Evolutionary conservation across 2,113 vertebrate species (phyloP).

Genomic region (Myocastor coypus): DNA sequence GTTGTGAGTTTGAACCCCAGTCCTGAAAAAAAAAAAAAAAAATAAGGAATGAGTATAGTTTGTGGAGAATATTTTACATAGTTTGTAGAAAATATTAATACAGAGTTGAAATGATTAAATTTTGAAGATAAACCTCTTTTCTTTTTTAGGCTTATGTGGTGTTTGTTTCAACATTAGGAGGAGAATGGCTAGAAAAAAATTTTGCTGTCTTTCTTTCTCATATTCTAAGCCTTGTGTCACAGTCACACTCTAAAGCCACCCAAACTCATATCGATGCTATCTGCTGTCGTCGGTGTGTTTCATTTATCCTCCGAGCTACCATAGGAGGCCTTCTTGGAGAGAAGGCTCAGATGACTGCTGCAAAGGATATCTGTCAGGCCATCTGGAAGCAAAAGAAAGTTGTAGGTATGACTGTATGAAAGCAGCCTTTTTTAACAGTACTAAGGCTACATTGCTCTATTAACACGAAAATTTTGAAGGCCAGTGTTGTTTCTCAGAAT

Average conservation of each 20-base stretch:
- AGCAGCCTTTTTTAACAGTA: conserved; percentile 69
- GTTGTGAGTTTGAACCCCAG: too few relatives aligned
- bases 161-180: conserved; percentile 92
- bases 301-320: conserved; percentile 93
- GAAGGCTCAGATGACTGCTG: conserved; percentile 95
- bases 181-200: conserved; percentile 94
- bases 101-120: conserved; percentile 48
- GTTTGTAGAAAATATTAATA: conserved; percentile 47
- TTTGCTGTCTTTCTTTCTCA: conserved; percentile 91
- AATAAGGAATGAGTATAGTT: conserved; percentile 1
- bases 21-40: too few relatives aligned
- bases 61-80: background rate
- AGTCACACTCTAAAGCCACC: conserved; percentile 89
- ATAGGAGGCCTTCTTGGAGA: conserved; percentile 94
- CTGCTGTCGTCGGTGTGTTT: conserved; percentile 90
- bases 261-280: conserved; percentile 89
- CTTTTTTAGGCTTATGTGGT: conserved; percentile 93
- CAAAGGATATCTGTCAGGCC: conserved; percentile 91
- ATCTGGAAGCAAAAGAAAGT: conserved; percentile 91
- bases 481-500: conserved; percentile 33
- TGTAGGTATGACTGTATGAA: conserved; percentile 89
- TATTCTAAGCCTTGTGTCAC: conserved; percentile 91
- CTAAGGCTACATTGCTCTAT: conserved; percentile 37
- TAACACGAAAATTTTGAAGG: conserved; percentile 28
- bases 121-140: conserved; percentile 78